Conservation (phyloP, 1,140 invertebrate species). For the Drosophila fuyamai region DNA sequence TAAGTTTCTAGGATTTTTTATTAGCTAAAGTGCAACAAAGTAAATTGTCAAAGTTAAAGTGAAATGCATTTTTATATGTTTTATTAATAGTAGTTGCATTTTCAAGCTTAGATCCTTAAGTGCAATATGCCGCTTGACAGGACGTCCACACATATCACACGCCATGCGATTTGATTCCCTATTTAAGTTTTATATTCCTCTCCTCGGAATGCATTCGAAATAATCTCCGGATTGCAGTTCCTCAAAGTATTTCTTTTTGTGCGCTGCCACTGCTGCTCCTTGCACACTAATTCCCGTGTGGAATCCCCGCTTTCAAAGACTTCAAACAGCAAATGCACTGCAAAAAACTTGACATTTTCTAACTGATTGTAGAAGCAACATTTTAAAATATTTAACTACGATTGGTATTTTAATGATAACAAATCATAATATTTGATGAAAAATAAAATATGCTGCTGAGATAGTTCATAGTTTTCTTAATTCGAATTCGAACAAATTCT, state of each 20-base stretch:
- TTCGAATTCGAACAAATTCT: too few relatives aligned
- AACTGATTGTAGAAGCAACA: too few relatives aligned
- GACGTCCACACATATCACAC: conserved; percentile 9
- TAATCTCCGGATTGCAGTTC: conserved; percentile 52
- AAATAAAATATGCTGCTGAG: too few relatives aligned
- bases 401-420: too few relatives aligned
- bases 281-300: conserved; percentile 58
- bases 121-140: conserved; percentile 13
- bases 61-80: too few relatives aligned
- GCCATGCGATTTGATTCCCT: conserved; percentile 22
- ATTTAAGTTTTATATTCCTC: conserved; percentile 28
- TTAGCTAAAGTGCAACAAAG: too few relatives aligned
- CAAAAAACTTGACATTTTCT: not conserved
- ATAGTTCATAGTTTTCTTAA: too few relatives aligned
- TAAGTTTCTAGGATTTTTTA: too few relatives aligned
- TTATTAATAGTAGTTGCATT: not conserved
- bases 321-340: conserved; percentile 34
- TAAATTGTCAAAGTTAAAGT: too few relatives aligned
- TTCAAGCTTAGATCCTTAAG: not conserved
- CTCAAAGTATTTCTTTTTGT: conserved; percentile 42
- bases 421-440: too few relatives aligned
- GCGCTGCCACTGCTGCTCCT: conserved; percentile 19
- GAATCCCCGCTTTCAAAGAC: conserved; percentile 45
- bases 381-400: too few relatives aligned
- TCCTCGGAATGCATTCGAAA: conserved; percentile 37